A percentile compares a stretch with the other conserved stretches of the same genome.
These are phyloP conservation scores for Brachypteracias leptosomus DNA, from an alignment of 2,113 vertebrate genomes.

Conservation along the genomic window DNA sequence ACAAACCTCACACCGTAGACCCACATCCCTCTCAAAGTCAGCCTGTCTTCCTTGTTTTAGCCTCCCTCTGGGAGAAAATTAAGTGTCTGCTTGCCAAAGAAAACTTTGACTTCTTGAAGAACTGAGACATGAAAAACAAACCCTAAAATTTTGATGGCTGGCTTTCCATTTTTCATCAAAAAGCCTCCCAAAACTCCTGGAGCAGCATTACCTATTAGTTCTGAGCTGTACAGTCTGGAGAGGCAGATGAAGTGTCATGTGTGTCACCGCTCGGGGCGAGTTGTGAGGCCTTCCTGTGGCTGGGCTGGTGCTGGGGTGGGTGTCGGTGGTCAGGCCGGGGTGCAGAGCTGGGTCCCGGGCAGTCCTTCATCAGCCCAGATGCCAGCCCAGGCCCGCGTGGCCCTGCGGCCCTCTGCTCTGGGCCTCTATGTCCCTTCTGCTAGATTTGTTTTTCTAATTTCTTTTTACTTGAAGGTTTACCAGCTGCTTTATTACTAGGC, in stretches of 20 bases:
- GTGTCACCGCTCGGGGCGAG: rapidly evolving
- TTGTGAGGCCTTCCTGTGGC: rapidly evolving
- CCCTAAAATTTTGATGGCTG: not conserved
- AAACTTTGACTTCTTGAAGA: not conserved
- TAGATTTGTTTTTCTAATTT: conserved; percentile 85
- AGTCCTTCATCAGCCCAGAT: conserved; percentile 55
- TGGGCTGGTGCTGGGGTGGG: not conserved
- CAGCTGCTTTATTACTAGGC: conserved; percentile 82
- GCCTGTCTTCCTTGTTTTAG: not conserved
- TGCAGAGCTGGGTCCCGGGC: not conserved
- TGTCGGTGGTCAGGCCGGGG: not conserved
- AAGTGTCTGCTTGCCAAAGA: not conserved
- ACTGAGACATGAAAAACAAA: not conserved
- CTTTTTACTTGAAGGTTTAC: conserved; percentile 81
- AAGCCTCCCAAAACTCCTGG: not conserved
- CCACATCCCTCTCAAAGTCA: not conserved
- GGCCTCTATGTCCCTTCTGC: conserved; percentile 65
- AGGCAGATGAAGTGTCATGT: rapidly evolving
- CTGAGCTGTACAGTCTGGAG: no score
- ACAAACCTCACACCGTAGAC: not conserved
- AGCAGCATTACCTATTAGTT: not conserved
- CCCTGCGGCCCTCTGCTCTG: not conserved
- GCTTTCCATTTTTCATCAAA: not conserved
- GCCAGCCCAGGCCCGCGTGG: conserved; percentile 65
- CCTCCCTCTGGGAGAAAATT: not conserved